Evolutionary conservation across 2,888 invertebrate species (phyloP), one percentile per base, ranked within the genome.

Genomic region (Cybosia mesomella): DNA sequence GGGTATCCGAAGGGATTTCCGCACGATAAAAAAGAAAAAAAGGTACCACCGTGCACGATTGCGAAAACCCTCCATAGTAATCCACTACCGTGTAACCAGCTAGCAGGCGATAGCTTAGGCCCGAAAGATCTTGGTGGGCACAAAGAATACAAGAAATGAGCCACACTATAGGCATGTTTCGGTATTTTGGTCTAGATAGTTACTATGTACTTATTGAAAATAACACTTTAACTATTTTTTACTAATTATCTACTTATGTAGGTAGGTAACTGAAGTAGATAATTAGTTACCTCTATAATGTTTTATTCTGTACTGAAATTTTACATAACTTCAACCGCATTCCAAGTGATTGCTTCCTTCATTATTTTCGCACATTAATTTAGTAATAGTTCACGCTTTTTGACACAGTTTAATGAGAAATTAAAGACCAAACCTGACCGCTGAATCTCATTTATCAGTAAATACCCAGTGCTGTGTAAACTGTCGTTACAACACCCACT

Each of bases 401-500:
- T 60, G n/a, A 55, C 34, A 32, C 62, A 59, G 43, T 68, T 60
- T 72, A 73, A 79, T 68, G 66, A 69, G 39, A 72, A 67, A 68
- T 68, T 71, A 72, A 67, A 70, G 60, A 73, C 66, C 68, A 60
- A 65, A 68, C 61, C 70, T 72, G 68, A 77, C 72, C 71, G 67
- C 71, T 74, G 58, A 75, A 78, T 71, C 71, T 76, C 61, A 77
- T 75, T 82, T 75, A 64, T 43, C 68, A 55, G 32, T 43, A 49
- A 21, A 3, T 58, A 57, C 15, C 67, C 62, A 60, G 39, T 60
- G 60, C 9, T 43, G 28, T 72, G 64, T 66, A 68, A 73, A 28
- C 59, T 67, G 54, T 57, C 58, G 59, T 77, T 79, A 73, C 77
- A 70, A 77, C 80, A 74, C 73, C 71, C 71, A 77, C 75, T 75